Evolutionary conservation across 2,113 vertebrate genomes (phyloP).

Genomic region (Danio rerio): GRCz12tu NC_133180.1:70822001-70822500

Average conservation of each 20-base stretch:
- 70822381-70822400: conserved; percentile 97
- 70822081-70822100: too few relatives aligned
- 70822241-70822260: background rate
- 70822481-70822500: conserved; percentile 94
- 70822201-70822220: background rate
- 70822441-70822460: background rate
- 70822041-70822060: too few relatives aligned
- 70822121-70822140: too few relatives aligned
- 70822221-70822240: too few relatives aligned
- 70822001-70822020: too few relatives aligned
- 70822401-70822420: conserved; percentile 96
- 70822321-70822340: conserved; percentile 84
- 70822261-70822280: conserved; percentile 71
- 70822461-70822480: conserved; percentile 52
- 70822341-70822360: conserved; percentile 81
- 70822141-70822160: background rate
- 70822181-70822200: background rate
- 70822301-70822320: conserved; percentile 84
- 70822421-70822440: conserved; percentile 49
- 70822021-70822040: too few relatives aligned
- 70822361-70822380: conserved; percentile 89
- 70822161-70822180: background rate
- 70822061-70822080: too few relatives aligned
- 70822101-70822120: too few relatives aligned
- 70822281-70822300: conserved; percentile 89